These are phyloP conservation scores for Trissolcus japonicus DNA, from an alignment of 2,888 invertebrate genomes.

Conservation along the genomic window DNA sequence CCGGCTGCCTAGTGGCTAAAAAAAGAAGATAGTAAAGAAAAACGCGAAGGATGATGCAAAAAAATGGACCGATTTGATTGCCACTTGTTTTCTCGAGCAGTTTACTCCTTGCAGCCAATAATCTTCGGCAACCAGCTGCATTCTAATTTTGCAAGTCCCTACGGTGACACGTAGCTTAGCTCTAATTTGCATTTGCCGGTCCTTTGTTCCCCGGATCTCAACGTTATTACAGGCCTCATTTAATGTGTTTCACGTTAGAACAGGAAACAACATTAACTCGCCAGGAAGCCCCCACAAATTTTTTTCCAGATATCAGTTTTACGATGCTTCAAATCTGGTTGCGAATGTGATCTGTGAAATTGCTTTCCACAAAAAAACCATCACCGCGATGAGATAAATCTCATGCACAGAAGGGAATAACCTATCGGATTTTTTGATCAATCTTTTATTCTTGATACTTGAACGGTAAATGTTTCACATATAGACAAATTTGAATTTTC, in stretches of 20 bases:
- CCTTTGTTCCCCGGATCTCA: slow-evolving; percentile 24
- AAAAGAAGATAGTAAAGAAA: slow-evolving; percentile 3
- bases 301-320: neutral
- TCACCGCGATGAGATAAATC: no score
- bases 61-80: neutral
- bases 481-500: neutral
- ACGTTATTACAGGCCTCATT: slow-evolving; percentile 25
- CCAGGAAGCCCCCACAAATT: neutral
- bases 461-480: no score
- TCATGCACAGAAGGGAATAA: no score
- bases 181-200: slow-evolving; percentile 30
- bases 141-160: slow-evolving; percentile 13
- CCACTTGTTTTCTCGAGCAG: neutral
- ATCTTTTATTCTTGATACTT: no score
- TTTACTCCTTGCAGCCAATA: slow-evolving; percentile 26
- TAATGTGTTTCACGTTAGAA: neutral
- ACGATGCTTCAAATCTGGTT: no score
- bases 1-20: slow-evolving; percentile 28
- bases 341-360: no score
- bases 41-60: neutral
- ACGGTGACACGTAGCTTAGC: slow-evolving; percentile 20
- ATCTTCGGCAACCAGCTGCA: slow-evolving; percentile 33
- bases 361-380: no score
- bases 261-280: no score
- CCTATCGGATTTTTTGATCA: no score